These are phyloP conservation scores for Malacosoma neustria DNA, from an alignment of 2,888 invertebrate genomes.

Conservation along the genomic window DNA sequence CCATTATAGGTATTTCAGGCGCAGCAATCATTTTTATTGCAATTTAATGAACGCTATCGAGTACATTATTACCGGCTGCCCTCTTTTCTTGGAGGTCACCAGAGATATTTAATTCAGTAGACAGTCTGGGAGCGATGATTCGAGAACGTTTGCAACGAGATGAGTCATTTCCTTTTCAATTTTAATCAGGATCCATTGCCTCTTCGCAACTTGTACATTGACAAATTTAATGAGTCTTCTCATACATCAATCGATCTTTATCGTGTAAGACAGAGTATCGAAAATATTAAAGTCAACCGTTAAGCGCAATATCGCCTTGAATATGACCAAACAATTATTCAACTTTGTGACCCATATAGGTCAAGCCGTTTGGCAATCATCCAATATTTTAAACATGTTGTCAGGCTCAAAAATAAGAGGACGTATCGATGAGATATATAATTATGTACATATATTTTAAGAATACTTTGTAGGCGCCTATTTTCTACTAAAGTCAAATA, in stretches of 20 bases:
- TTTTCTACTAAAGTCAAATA: too few relatives aligned
- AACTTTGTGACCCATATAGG: conserved; percentile 54
- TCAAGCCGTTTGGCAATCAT: conserved; percentile 46
- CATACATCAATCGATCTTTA: too few relatives aligned
- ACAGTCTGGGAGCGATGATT: conserved; percentile 15
- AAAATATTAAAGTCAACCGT: conserved; percentile 22
- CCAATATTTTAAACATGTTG: conserved; percentile 48
- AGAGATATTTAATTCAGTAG: conserved; percentile 21
- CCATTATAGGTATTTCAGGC: conserved; percentile 17
- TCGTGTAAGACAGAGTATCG: too few relatives aligned
- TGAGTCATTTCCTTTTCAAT: background rate
- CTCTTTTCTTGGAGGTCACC: conserved; percentile 25
- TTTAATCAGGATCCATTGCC: background rate
- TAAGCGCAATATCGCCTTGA: conserved; percentile 31
- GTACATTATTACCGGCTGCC: conserved; percentile 21
- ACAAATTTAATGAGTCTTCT: background rate
- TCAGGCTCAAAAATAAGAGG: conserved; percentile 28
- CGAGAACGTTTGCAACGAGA: conserved; percentile 3
- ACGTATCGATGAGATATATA: too few relatives aligned
- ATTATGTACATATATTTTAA: too few relatives aligned
- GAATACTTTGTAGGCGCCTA: too few relatives aligned
- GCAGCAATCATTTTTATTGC: conserved; percentile 30
- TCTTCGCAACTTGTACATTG: background rate
- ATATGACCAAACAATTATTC: conserved; percentile 60
- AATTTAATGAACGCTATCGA: conserved; percentile 31